Evolutionary conservation across 2,797 vertebrate species (phyloP).

Genomic region (Phrynocephalus guinanensis): DNA sequence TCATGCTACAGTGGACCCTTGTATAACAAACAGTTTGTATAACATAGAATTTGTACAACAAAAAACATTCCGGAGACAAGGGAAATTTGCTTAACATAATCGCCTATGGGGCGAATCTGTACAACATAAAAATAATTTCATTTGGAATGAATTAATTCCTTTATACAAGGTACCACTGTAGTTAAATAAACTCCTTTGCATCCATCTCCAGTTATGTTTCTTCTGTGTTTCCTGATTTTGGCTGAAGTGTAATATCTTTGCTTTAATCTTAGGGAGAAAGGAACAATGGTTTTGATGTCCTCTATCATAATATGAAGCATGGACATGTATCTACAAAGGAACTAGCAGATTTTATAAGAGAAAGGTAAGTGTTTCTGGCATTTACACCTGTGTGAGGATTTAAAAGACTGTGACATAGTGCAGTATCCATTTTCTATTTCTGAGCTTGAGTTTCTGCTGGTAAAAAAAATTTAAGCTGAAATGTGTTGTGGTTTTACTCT

Average conservation of each 20-base stretch:
- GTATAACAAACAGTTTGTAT: no score
- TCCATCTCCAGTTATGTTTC: neutral
- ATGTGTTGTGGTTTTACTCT: no score
- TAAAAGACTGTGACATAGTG: neutral
- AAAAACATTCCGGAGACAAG: no score
- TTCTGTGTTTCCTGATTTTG: constrained; percentile 51
- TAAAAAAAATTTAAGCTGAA: no score
- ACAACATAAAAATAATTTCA: no score
- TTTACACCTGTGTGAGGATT: constrained; percentile 31
- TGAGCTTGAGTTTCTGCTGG: no score
- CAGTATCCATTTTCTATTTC: no score
- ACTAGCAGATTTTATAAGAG: constrained; percentile 96
- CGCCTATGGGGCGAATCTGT: no score
- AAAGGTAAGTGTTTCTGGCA: constrained; percentile 85
- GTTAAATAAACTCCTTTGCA: neutral
- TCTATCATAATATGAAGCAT: constrained; percentile 99
- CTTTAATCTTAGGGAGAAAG: constrained; percentile 89
- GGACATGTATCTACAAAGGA: constrained; percentile 98
- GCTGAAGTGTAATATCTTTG: constrained; percentile 54
- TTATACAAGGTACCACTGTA: neutral
- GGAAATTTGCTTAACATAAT: no score
- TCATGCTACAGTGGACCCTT: no score
- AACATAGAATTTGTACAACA: no score
- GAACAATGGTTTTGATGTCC: constrained; percentile 96
- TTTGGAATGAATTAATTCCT: no score